Evolutionary conservation across 2,888 invertebrate species (phyloP).

Genomic region (Steinernema hermaphroditum): DNA sequence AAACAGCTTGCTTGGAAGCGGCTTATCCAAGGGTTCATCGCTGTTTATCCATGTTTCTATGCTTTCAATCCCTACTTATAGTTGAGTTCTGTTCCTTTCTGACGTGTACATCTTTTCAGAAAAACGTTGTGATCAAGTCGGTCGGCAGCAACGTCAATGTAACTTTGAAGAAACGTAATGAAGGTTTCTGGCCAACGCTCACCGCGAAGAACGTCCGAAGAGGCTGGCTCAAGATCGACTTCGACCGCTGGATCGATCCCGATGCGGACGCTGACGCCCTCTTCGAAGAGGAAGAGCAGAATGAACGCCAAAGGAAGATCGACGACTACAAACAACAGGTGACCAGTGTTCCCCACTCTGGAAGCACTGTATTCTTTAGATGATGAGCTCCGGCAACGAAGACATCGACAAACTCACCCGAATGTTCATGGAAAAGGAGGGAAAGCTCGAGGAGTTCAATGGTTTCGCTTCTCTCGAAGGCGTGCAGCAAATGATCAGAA

Average conservation of each 20-base stretch:
- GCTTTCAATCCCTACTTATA: not conserved
- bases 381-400: not conserved
- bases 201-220: slow-evolving; percentile 61
- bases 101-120: not conserved
- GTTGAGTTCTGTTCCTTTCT: not conserved
- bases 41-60: not conserved
- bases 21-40: not conserved
- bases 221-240: slow-evolving; percentile 69
- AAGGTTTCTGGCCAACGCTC: slow-evolving; percentile 67
- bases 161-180: not conserved
- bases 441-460: not conserved
- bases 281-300: slow-evolving; percentile 45
- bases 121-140: not conserved
- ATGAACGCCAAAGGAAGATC: not conserved
- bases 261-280: slow-evolving; percentile 65
- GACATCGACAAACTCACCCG: slow-evolving; percentile 19
- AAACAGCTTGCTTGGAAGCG: no score
- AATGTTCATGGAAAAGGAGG: slow-evolving; percentile 9
- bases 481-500: slow-evolving; percentile 31
- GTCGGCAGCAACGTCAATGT: not conserved
- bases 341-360: not conserved
- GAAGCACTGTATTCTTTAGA: slow-evolving; percentile 7
- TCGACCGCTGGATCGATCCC: slow-evolving; percentile 66
- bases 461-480: not conserved
- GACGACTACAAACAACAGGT: not conserved